phyloP scores from a whole-genome alignment of 2,797 vertebrate species.

The Semaprochilodus insignis region DNA sequence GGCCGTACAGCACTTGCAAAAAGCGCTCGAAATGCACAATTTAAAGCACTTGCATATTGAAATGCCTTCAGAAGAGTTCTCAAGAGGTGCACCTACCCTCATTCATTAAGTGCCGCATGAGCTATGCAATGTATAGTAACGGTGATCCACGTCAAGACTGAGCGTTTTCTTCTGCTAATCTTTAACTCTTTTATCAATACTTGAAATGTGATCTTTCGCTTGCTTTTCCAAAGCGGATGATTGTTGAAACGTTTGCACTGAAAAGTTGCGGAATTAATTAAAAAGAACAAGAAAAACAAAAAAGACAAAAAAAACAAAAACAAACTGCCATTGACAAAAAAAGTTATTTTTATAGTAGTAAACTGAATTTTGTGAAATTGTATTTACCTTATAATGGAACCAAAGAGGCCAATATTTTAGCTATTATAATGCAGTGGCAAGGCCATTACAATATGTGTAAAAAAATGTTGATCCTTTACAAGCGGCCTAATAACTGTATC shows the following conservation, averaged over 20 bases:
- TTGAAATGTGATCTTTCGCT: slow-evolving; percentile 99
- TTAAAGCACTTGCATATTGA: slow-evolving; percentile 94
- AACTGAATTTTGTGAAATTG: slow-evolving; percentile 94
- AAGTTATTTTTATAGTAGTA: slow-evolving; percentile 98
- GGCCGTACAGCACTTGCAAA: slow-evolving; percentile 88
- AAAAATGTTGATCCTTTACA: slow-evolving; percentile 79
- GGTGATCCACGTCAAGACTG: slow-evolving; percentile 87
- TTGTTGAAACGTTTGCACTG: slow-evolving; percentile 99
- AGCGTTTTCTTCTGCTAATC: slow-evolving; percentile 81
- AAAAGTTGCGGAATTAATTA: slow-evolving; percentile 96
- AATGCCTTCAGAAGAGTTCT: slow-evolving; percentile 92
- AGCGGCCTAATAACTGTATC: slow-evolving; percentile 91
- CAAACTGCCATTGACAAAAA: slow-evolving; percentile 92
- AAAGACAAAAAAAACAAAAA: slow-evolving; percentile 51
- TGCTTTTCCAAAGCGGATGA: slow-evolving; percentile 97
- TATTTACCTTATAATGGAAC: slow-evolving; percentile 99
- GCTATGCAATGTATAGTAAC: slow-evolving; percentile 98
- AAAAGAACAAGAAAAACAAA: slow-evolving; percentile 72
- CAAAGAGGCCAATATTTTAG: slow-evolving; percentile 98
- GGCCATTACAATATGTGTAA: slow-evolving; percentile 85
- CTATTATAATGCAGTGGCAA: slow-evolving; percentile 87
- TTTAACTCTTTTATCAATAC: slow-evolving; percentile 96
- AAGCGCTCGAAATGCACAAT: slow-evolving; percentile 86
- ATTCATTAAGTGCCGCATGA: slow-evolving; percentile 90
- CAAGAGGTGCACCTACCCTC: slow-evolving; percentile 81